Base-by-base conservation (phyloP, 2,113 vertebrate genomes). In the Laticauda colubrina region DNA sequence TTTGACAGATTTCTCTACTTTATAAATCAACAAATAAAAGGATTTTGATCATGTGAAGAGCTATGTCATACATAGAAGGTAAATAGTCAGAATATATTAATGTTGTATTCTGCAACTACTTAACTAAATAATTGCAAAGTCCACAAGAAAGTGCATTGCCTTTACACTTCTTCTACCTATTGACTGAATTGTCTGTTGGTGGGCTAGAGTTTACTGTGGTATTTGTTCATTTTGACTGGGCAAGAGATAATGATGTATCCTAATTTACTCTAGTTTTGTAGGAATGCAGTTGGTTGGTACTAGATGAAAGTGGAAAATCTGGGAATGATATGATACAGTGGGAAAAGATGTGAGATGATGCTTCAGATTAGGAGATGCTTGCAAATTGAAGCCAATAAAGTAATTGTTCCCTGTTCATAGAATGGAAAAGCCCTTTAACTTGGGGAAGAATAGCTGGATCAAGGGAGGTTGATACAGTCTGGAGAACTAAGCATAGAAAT, bases 91-190 rank as follows among this genome's bases (percentile, higher is more conserved):
- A 92, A 86, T 34, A 8, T 0, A 0, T 90, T 75, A 39, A 43
- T 89, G 88, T 81, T 81, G 23, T 92, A 86, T 86, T 4, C 48
- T 93, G 59, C 43, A 69, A 55, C 86, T 54, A 34, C 26, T 0
- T 0, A 54, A 43, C 23, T 21, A 5, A 10, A 34, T 53, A 93
- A 91, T 59, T 26, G 11, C n/a, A n/a, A 1, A 1, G 1, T 92
- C 90, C n/a, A 59, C 57, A 69, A 39, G 51, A 1, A 59, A 91
- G 12, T 85, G 88, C 87, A 59, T 0, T 0, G 57, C 54, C 26
- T 64, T 81, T 61, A 0, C 0, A 21, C 0, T 89, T 10, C 0
- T 0, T 85, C 88, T 43, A 45, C 64, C 87, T 11, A 51, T 55
- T 59, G 75, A 86, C 69, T 48, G 14, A 81, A 5, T 26, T 23